Evolutionary conservation across 2,888 invertebrate species (phyloP), one percentile per base, ranked within the genome.

Genomic region (Trissonchulus latispiculum): DNA sequence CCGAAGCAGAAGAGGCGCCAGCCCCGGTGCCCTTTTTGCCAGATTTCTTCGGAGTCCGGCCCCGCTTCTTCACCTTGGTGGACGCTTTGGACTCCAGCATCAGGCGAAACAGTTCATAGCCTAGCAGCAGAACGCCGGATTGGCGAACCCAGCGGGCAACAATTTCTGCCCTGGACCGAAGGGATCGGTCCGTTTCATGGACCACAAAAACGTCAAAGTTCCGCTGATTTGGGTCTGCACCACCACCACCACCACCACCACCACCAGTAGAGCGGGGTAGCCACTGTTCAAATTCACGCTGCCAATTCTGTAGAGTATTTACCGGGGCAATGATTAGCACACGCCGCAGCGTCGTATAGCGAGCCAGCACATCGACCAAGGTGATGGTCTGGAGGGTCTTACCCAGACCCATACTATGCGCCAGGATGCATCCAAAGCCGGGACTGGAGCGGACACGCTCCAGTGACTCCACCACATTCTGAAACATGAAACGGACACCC

Each of bases 331-430:
- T 95, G 81, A 95, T 92, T 61, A 99, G 86, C 0, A 96, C 92
- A 83, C 90, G 91, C 2, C 93, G 35, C 69, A 23, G 91, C 33
- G 88, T 87, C 0, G 95, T 95, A 83, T 93, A 90, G 71, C 95
- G 87, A 78, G 97, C 87, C 84, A 97, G 95, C 80, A 96, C 90
- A 85, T 99, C 97, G 82, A 92, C 91, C 86, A 99, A 97, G 77
- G 93, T 92, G 73, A 96, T 66, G 67, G 81, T 79, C 79, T 87
- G 86, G 74, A 99, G 86, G 0, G 97, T 99, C 86, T 99, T 99
- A n/a, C 99, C 99, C 36, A 99, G 87, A 0, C 99, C 99, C 99
- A 99, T 99, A 66, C 95, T 95, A 86, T 99, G 97, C 0, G 97
- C 97, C 72, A 99, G 86, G 79, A 99, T 96, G 83, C 97, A 99